phyloP scores from a whole-genome alignment of 2,888 invertebrate genomes.

The Serrognathus titanus region DNA sequence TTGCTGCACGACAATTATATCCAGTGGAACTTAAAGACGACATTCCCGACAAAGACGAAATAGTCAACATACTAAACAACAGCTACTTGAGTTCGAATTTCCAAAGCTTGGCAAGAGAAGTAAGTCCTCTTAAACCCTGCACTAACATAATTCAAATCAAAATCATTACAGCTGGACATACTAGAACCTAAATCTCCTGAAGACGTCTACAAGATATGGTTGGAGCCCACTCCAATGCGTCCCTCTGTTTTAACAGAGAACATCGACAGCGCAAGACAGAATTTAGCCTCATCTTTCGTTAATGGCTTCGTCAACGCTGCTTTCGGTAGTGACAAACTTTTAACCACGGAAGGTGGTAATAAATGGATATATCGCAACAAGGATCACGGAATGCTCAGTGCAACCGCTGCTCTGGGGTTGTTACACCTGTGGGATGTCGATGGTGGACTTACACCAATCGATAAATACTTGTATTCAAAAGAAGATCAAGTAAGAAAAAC shows the following conservation, averaged over 20 bases:
- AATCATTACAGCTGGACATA: slow-evolving; percentile 74
- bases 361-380: slow-evolving; percentile 91
- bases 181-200: slow-evolving; percentile 99
- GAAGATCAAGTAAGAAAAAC: slow-evolving; percentile 34
- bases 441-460: slow-evolving; percentile 95
- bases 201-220: slow-evolving; percentile 97
- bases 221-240: slow-evolving; percentile 71
- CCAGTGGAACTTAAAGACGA: slow-evolving; percentile 83
- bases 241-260: slow-evolving; percentile 67
- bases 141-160: neutral
- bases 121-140: slow-evolving; percentile 35
- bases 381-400: slow-evolving; percentile 96
- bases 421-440: slow-evolving; percentile 98
- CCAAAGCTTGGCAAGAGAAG: slow-evolving; percentile 87
- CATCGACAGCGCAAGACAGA: slow-evolving; percentile 91
- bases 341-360: slow-evolving; percentile 76
- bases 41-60: slow-evolving; percentile 64
- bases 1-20: slow-evolving; percentile 92
- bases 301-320: slow-evolving; percentile 99
- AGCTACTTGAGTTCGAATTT: slow-evolving; percentile 91
- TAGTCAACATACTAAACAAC: slow-evolving; percentile 91
- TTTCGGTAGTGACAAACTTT: slow-evolving; percentile 92
- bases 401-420: slow-evolving; percentile 94
- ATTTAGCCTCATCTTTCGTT: slow-evolving; percentile 95
- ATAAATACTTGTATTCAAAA: slow-evolving; percentile 70